A percentile compares a stretch with the other conserved stretches of the same genome.
Conservation (phyloP, 2,113 vertebrate species). For the Stictonetta naevosa region DNA sequence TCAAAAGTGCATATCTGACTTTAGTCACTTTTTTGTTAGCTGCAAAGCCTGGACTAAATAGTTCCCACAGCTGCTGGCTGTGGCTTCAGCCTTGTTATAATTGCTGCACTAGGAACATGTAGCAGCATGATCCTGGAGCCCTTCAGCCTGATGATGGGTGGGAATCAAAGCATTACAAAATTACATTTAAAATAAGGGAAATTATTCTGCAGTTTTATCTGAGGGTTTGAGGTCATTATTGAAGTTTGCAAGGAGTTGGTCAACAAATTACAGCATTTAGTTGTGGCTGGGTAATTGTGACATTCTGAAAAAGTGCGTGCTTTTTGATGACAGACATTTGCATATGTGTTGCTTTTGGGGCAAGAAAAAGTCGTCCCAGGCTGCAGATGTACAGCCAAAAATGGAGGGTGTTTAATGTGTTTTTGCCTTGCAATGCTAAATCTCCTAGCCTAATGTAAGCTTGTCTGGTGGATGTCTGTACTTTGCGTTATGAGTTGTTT, state of each 20-base stretch:
- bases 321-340: conserved; percentile 26
- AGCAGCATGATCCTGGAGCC: conserved; percentile 7
- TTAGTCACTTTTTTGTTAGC: neutral
- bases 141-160: neutral
- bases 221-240: conserved; percentile 41
- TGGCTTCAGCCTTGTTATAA: neutral
- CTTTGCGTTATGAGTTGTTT: neutral
- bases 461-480: neutral
- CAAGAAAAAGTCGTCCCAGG: neutral
- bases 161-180: conserved; percentile 29
- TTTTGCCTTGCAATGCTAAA: neutral
- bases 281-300: conserved; percentile 46
- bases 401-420: neutral
- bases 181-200: conserved; percentile 9
- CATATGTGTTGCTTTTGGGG: conserved; percentile 24
- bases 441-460: neutral
- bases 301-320: neutral
- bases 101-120: neutral
- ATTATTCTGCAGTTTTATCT: conserved; percentile 34
- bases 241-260: neutral
- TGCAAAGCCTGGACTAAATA: neutral
- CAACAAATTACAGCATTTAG: conserved; percentile 57
- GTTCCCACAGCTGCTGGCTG: conserved; percentile 7
- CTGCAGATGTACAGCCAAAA: neutral
- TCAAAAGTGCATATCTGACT: neutral